Conservation (phyloP, 2,797 vertebrate genomes). For the Emydoidea blandingii region DNA sequence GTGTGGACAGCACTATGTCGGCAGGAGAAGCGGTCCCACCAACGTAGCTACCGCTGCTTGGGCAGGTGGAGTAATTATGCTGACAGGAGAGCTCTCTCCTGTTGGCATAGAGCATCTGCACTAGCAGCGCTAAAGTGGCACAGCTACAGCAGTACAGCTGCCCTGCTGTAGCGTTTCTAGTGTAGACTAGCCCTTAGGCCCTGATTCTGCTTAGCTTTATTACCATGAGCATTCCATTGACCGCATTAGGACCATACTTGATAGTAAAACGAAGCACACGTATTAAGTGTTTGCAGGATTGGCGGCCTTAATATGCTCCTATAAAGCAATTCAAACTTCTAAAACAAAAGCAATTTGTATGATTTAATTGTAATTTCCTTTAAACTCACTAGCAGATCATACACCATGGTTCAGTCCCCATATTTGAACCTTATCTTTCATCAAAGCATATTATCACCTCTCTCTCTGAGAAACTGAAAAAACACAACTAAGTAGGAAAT, state of each 20-base stretch:
- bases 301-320: neutral
- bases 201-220: neutral
- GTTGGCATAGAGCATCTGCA: too few species aligned
- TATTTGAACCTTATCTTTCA: neutral
- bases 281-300: neutral
- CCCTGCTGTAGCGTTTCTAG: too few species aligned
- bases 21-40: too few species aligned
- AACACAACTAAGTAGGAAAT: neutral
- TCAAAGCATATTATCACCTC: neutral
- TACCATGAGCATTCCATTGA: neutral
- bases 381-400: neutral
- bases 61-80: too few species aligned
- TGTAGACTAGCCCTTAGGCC: too few species aligned
- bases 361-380: neutral
- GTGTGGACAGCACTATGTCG: too few species aligned
- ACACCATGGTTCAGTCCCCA: neutral
- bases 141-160: too few species aligned
- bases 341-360: fast-evolving
- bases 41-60: too few species aligned
- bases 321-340: neutral
- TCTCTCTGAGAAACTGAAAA: neutral
- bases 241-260: neutral
- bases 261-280: neutral
- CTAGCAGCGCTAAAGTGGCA: too few species aligned
- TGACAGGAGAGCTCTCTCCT: too few species aligned